Percentiles rank a stretch among this genome's conserved stretches.
These are phyloP conservation scores for Bellardia pandia DNA, from an alignment of 2,888 invertebrate species.

Conservation along the genomic window DNA sequence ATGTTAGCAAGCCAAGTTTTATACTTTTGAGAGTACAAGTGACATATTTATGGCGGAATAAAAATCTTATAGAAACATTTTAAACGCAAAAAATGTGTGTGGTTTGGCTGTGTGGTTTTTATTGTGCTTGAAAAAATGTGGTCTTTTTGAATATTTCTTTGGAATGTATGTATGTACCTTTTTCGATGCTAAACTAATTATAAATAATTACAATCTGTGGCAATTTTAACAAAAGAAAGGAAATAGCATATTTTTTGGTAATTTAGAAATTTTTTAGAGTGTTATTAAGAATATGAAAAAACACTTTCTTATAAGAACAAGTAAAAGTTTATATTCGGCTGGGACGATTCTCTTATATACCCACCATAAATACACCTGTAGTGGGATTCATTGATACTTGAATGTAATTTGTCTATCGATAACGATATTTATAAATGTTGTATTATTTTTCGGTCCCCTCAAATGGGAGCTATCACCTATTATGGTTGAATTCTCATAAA, in stretches of 20 bases:
- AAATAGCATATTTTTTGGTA: background rate
- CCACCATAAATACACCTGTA: no score
- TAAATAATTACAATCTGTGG: background rate
- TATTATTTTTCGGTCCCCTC: no score
- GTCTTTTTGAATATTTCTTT: background rate
- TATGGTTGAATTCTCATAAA: no score
- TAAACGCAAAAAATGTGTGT: background rate
- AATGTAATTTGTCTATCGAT: background rate
- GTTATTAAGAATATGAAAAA: no score
- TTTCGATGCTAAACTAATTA: background rate
- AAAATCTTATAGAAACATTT: constrained; percentile 3
- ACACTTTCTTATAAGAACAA: background rate
- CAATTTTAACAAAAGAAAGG: background rate
- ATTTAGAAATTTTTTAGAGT: no score
- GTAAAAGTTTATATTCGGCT: background rate
- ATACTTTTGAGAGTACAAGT: background rate
- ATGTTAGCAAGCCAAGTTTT: background rate
- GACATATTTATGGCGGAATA: background rate
- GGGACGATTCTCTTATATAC: no score
- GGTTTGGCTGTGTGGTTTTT: background rate
- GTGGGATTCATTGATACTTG: no score
- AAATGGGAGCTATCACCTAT: no score
- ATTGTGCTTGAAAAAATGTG: background rate
- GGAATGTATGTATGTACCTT: background rate
- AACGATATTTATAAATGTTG: no score